Percentiles rank a stretch among this genome's conserved stretches.
phyloP scores from a whole-genome alignment of 1,140 invertebrate species.

The Ips nitidus region DNA sequence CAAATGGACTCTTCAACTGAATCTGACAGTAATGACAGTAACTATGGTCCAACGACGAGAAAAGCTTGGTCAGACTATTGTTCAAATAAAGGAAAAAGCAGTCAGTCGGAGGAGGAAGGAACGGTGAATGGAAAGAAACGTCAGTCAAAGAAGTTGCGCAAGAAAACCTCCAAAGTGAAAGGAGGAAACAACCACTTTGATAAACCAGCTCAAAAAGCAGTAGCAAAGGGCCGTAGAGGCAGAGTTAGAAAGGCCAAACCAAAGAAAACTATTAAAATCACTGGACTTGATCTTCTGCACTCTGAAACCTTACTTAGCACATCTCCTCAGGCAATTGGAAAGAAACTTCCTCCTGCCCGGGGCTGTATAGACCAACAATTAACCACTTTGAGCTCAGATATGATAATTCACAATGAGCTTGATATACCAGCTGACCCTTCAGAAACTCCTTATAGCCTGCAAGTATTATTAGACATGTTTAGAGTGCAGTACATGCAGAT shows the following conservation, averaged over 20 bases:
- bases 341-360: slow-evolving; percentile 77
- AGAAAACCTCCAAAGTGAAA: slow-evolving; percentile 50
- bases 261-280: slow-evolving; percentile 71
- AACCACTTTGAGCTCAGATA: slow-evolving; percentile 66
- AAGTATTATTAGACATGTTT: slow-evolving; percentile 81
- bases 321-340: slow-evolving; percentile 64
- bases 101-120: slow-evolving; percentile 58
- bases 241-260: slow-evolving; percentile 60
- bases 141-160: slow-evolving; percentile 53
- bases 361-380: slow-evolving; percentile 89
- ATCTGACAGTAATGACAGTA: slow-evolving; percentile 51
- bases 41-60: slow-evolving; percentile 67
- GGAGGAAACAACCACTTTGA: slow-evolving; percentile 44
- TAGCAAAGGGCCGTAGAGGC: slow-evolving; percentile 52
- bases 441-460: slow-evolving; percentile 81
- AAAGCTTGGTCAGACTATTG: slow-evolving; percentile 75
- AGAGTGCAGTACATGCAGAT: slow-evolving; percentile 81
- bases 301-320: slow-evolving; percentile 88
- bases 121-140: slow-evolving; percentile 49
- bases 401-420: slow-evolving; percentile 73
- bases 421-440: slow-evolving; percentile 75
- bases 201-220: slow-evolving; percentile 43
- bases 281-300: slow-evolving; percentile 85
- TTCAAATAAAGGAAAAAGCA: slow-evolving; percentile 61
- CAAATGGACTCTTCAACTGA: slow-evolving; percentile 52